Evolutionary conservation across 2,113 vertebrate genomes (phyloP), one percentile per base, ranked within the genome.

Genomic region (Pachyramphus minor): DNA sequence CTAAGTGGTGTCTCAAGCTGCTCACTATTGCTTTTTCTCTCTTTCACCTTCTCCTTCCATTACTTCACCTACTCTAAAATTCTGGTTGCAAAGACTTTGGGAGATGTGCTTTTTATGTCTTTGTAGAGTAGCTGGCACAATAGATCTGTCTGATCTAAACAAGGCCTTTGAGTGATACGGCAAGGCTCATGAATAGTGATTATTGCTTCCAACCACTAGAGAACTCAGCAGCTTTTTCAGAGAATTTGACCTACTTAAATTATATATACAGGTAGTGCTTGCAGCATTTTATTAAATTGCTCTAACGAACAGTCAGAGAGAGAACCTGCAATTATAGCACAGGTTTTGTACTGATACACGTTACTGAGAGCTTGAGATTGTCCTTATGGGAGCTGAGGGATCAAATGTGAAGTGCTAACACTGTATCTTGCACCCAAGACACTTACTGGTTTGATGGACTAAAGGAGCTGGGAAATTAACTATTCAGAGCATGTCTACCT

Each of bases 171-270:
- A 96, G 85, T 92, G 88, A 93, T 75, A 77, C 23, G 52, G 59
- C 52, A 90, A 88, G 72, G 73, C 68, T 95, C 90, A 93, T 95
- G 93, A 96, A 96, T 93, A 97, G 93, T 81, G 90, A 94, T 95
- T 88, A 93, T 78, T 81, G 35, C 88, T 96, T 88, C 50, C 68
- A 84, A 68, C 56, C 73, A 53, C 76, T 42, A 80, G 35, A 94
- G 60, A 93, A 87, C 79, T 88, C 79, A 84, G 59, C 67, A 91
- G 52, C 23, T 91, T 93, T 96, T 93, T 72, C 68, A 63, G 85
- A 69, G 30, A 87, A 78, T 31, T 39, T 94, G 93, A 90, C 90
- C 95, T 93, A 95, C 63, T 97, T 96, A 94, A 84, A 96, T 63
- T 84, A 72, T 81, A 67, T 83, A 90, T 75, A 78, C 60, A 67